A percentile compares a stretch with the other conserved stretches of the same genome.
Evolutionary conservation across 2,113 vertebrate genomes (phyloP).

Genomic region (Mustela lutreola): DNA sequence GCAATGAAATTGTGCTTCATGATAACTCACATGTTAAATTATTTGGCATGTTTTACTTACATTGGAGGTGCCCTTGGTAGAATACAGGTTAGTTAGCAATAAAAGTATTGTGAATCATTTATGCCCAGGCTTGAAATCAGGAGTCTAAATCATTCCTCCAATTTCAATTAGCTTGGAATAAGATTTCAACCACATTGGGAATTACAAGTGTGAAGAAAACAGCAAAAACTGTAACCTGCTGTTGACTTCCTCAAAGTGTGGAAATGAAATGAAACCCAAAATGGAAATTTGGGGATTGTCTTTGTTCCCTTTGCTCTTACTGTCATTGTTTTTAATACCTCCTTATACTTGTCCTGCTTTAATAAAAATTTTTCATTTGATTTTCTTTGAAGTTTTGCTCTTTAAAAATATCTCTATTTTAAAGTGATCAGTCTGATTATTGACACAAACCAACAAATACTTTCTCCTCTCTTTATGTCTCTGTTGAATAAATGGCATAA

Average conservation of each 20-base stretch:
- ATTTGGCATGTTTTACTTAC: background rate
- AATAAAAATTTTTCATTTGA: background rate
- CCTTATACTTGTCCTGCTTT: background rate
- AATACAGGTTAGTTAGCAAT: background rate
- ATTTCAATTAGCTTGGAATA: background rate
- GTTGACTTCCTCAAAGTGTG: background rate
- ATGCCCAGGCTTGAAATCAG: background rate
- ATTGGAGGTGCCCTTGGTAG: background rate
- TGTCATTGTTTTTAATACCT: background rate
- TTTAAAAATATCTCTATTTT: background rate
- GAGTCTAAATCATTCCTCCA: background rate
- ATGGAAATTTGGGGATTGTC: background rate
- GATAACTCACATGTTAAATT: background rate
- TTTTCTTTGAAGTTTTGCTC: background rate
- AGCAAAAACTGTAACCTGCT: background rate
- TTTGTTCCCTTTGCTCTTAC: background rate
- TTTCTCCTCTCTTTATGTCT: background rate
- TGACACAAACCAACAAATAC: background rate
- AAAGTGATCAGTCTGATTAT: background rate
- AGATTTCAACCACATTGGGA: slow-evolving; percentile 1
- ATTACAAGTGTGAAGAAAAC: background rate
- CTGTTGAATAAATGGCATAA: background rate
- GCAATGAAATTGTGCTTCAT: background rate
- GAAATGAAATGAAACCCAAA: background rate
- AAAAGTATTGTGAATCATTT: background rate